Evolutionary conservation across 2,888 invertebrate genomes (phyloP).

Genomic region (Phalera bucephala): DNA sequence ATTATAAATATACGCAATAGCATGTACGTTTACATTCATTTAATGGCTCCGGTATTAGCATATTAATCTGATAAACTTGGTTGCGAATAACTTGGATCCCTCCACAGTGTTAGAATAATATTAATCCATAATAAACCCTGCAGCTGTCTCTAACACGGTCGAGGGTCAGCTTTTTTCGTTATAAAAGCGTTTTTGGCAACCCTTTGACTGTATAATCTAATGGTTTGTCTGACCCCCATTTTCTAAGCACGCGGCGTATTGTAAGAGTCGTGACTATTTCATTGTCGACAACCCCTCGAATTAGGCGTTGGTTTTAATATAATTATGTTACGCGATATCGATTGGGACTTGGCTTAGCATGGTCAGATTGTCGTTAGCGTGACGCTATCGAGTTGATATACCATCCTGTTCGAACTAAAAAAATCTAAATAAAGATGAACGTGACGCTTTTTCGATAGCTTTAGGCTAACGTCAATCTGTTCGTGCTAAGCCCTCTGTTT

Average conservation of each 20-base stretch:
- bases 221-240: conserved; percentile 49
- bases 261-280: conserved; percentile 41
- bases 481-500: no score
- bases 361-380: no score
- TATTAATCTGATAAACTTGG: conserved; percentile 57
- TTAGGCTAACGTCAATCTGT: no score
- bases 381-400: no score
- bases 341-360: no score
- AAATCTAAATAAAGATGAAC: no score
- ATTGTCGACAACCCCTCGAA: conserved; percentile 39
- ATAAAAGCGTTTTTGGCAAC: conserved; percentile 71
- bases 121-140: conserved; percentile 49
- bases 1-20: conserved; percentile 16
- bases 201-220: conserved; percentile 66
- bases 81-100: conserved; percentile 39
- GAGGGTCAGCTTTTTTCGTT: conserved; percentile 61
- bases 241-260: conserved; percentile 48
- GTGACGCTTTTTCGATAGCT: no score
- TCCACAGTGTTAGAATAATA: conserved; percentile 66
- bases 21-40: conserved; percentile 14
- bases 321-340: conserved; percentile 22
- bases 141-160: conserved; percentile 61
- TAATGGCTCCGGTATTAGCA: conserved; percentile 38
- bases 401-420: no score
- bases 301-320: conserved; percentile 24